Conservation (phyloP, 2,113 vertebrate genomes). For the Ictalurus punctatus region DNA sequence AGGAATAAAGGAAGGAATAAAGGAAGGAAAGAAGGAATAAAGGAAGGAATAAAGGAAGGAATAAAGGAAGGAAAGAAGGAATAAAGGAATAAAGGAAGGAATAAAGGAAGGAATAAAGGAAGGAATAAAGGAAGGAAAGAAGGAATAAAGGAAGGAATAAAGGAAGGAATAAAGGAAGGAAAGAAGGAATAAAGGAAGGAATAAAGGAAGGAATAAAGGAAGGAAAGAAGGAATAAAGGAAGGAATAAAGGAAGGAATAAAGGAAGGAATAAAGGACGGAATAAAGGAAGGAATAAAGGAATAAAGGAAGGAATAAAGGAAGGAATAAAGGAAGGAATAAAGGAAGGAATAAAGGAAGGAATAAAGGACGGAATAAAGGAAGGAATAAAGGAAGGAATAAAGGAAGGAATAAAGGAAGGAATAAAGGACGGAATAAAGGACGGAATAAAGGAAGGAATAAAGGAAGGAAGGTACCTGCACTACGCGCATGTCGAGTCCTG, state of each 20-base stretch:
- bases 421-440: too few species aligned
- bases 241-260: background rate
- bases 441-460: too few species aligned
- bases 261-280: background rate
- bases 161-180: background rate
- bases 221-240: too few species aligned
- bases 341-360: too few species aligned
- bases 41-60: background rate
- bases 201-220: background rate
- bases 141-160: background rate
- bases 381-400: too few species aligned
- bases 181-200: background rate
- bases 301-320: background rate
- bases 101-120: too few species aligned
- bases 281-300: too few species aligned
- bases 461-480: constrained; percentile 81
- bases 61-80: too few species aligned
- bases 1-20: too few species aligned
- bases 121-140: background rate
- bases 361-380: too few species aligned
- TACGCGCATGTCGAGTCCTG: constrained; percentile 96
- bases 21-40: background rate
- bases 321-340: background rate
- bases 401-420: too few species aligned
- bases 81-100: too few species aligned